These are phyloP conservation scores for Ammodytes marinus DNA, from an alignment of 2,113 vertebrate genomes.

Conservation along the genomic window DNA sequence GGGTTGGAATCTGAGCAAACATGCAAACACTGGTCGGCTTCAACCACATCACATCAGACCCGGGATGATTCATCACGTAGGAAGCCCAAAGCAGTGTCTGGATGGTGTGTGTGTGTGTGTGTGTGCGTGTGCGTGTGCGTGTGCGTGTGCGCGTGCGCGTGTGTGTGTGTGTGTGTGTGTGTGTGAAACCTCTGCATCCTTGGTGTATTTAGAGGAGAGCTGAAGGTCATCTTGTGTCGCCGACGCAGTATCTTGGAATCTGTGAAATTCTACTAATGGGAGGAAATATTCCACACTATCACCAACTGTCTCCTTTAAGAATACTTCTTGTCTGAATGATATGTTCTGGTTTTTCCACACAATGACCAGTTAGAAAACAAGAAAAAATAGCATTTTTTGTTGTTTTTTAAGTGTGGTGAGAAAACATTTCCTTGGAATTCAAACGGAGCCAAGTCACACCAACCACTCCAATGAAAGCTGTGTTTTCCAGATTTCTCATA, in stretches of 20 bases:
- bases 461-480: background rate
- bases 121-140: conserved; percentile 26
- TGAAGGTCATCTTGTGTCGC: background rate
- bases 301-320: background rate
- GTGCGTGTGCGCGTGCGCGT: background rate
- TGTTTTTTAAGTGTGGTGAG: background rate
- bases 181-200: conserved; percentile 20
- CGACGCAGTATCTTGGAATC: conserved; percentile 10
- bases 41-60: conserved; percentile 76
- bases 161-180: background rate
- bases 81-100: conserved; percentile 48
- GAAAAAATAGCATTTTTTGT: background rate
- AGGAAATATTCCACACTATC: background rate
- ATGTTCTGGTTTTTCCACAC: background rate
- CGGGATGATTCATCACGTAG: conserved; percentile 47
- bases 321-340: background rate
- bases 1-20: conserved; percentile 47
- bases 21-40: conserved; percentile 55
- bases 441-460: background rate
- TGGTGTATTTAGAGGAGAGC: conserved; percentile 21
- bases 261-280: background rate
- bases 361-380: conserved; percentile 8
- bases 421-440: background rate
- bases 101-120: conserved; percentile 32
- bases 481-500: conserved; percentile 35